Percentiles rank a stretch among this genome's conserved stretches.
Evolutionary conservation across 2,888 invertebrate species (phyloP).

Genomic region (Horisme vitalbata): DNA sequence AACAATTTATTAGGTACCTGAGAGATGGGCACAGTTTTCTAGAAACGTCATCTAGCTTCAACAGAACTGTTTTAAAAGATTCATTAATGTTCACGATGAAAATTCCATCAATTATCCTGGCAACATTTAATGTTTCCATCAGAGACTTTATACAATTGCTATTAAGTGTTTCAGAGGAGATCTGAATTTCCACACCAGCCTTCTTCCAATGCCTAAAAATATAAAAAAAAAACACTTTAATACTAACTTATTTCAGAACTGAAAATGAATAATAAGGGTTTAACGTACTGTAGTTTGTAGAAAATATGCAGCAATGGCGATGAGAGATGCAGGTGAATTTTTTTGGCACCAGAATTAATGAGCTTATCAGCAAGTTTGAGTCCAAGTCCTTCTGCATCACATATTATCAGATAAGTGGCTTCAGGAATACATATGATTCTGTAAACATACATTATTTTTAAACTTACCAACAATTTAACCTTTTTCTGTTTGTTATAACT

Average conservation of each 20-base stretch:
- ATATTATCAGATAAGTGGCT: slow-evolving; percentile 41
- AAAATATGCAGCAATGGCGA: slow-evolving; percentile 5
- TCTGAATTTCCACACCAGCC: background rate
- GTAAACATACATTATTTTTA: too few species aligned
- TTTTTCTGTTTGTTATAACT: too few species aligned
- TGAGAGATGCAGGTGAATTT: slow-evolving; percentile 10
- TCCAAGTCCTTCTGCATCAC: slow-evolving; percentile 41
- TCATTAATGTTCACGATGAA: slow-evolving; percentile 4
- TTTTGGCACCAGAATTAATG: slow-evolving; percentile 11
- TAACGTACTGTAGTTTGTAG: slow-evolving; percentile 40
- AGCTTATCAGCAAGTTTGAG: slow-evolving; percentile 36
- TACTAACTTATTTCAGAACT: too few species aligned
- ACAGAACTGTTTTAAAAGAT: background rate
- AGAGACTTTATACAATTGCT: background rate
- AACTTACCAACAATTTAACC: too few species aligned
- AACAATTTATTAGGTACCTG: background rate
- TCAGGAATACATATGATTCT: slow-evolving; percentile 35
- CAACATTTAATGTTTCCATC: background rate
- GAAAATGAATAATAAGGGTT: background rate
- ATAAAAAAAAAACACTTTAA: too few species aligned
- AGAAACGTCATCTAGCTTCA: slow-evolving; percentile 12
- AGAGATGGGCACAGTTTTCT: slow-evolving; percentile 5
- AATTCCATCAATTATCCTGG: slow-evolving; percentile 8
- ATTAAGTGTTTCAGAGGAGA: background rate
- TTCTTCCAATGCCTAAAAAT: slow-evolving; percentile 14